Evolutionary conservation across 2,888 invertebrate species (phyloP).

Genomic region (Lasioglossum villosulum): DNA sequence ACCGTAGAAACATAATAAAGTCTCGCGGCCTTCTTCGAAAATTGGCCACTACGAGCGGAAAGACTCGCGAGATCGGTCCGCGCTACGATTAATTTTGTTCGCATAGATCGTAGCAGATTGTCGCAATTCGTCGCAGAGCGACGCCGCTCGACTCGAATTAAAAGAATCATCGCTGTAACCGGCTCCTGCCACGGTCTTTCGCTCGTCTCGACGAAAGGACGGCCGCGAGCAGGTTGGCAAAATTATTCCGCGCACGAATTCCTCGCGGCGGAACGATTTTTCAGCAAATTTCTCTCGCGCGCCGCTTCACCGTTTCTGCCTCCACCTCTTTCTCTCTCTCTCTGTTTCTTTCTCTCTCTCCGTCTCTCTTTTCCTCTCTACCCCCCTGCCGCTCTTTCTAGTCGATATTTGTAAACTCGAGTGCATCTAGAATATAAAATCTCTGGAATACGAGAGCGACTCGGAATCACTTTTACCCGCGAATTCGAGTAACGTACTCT

Average conservation of each 20-base stretch:
- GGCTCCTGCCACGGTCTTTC: neutral
- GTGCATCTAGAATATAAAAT: constrained; percentile 61
- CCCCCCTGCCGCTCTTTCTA: neutral
- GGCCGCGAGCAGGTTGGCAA: neutral
- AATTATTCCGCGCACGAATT: constrained; percentile 47
- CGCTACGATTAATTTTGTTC: constrained; percentile 21
- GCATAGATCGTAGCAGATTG: neutral
- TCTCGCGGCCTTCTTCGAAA: constrained; percentile 27
- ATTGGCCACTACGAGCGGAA: constrained; percentile 8
- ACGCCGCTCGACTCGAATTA: neutral
- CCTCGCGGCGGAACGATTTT: constrained; percentile 37
- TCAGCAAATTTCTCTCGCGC: constrained; percentile 52
- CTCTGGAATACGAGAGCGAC: constrained; percentile 55
- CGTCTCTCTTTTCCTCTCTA: neutral
- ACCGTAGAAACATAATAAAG: constrained; percentile 40
- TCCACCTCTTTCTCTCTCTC: neutral
- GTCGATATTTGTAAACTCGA: constrained; percentile 64
- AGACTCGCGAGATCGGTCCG: constrained; percentile 15
- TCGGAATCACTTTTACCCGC: constrained; percentile 63
- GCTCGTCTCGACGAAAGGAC: neutral
- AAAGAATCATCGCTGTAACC: neutral
- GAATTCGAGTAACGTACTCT: constrained; percentile 63
- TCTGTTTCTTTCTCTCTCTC: neutral
- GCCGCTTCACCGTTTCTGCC: neutral
- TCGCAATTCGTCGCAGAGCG: neutral